Conservation (phyloP, 2,797 vertebrate species). For the Sebastes itinus region DNA sequence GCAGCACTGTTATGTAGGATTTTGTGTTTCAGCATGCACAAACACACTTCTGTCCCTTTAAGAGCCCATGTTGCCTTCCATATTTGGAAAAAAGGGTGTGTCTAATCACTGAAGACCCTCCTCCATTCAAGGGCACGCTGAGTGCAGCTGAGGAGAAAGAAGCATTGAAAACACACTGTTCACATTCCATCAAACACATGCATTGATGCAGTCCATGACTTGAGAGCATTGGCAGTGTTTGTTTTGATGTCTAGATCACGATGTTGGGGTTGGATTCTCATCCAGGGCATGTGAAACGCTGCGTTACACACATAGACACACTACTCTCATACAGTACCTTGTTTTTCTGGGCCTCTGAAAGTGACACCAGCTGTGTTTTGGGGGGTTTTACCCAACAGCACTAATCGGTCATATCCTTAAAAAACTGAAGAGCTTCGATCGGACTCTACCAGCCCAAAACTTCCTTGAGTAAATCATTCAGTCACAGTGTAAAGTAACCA, state of each 20-base stretch:
- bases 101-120: conserved; percentile 36
- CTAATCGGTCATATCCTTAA: conserved; percentile 1
- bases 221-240: conserved; percentile 20
- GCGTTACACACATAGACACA: not conserved
- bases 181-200: conserved; percentile 56
- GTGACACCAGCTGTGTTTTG: conserved; percentile 46
- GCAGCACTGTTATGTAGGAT: not conserved
- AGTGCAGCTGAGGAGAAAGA: conserved; percentile 58
- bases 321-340: not conserved
- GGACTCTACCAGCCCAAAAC: not conserved
- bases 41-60: conserved; percentile 63
- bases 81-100: conserved; percentile 63
- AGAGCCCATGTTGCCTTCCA: conserved; percentile 52
- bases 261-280: not conserved
- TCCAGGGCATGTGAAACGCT: not conserved
- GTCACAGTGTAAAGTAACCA: conserved; percentile 1
- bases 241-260: conserved; percentile 31
- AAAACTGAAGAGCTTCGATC: not conserved
- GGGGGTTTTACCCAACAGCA: not conserved
- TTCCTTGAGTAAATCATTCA: not conserved
- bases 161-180: conserved; percentile 56
- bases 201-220: conserved; percentile 23
- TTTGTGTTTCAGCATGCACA: conserved; percentile 9
- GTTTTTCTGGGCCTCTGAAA: conserved; percentile 41
- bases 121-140: conserved; percentile 43